A percentile compares a stretch with the other conserved stretches of the same genome.
Evolutionary conservation across 30 jellyfish, hydroid and myxozoan genomes (phyloP).

Genomic region (Cassiopea andromeda): DNA sequence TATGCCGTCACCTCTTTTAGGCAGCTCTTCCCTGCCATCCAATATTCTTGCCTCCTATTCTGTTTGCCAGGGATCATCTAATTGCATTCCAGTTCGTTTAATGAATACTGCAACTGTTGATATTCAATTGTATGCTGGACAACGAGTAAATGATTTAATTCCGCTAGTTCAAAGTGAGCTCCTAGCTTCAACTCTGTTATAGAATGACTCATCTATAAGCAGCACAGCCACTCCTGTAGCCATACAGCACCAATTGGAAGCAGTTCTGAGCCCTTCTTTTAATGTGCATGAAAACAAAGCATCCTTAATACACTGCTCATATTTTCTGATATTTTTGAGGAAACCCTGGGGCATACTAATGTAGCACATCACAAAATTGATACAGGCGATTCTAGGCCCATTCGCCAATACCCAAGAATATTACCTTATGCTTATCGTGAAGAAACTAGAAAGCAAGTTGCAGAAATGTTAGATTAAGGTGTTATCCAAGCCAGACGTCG

Average conservation of each 20-base stretch:
- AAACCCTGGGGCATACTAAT: slow-evolving; percentile 36
- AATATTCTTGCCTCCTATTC: slow-evolving; percentile 28
- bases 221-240: not conserved
- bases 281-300: not conserved
- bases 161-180: not conserved
- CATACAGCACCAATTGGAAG: not conserved
- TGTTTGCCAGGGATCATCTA: slow-evolving; percentile 29
- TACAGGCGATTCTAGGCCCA: slow-evolving; percentile 40
- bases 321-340: slow-evolving; percentile 40
- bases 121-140: slow-evolving; percentile 43
- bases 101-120: slow-evolving; percentile 48
- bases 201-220: not conserved
- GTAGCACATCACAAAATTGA: slow-evolving; percentile 23
- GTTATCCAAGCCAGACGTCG: slow-evolving; percentile 47
- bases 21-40: slow-evolving; percentile 17
- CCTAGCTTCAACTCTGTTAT: not conserved
- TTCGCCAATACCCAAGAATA: slow-evolving; percentile 51
- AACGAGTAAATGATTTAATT: not conserved
- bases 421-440: slow-evolving; percentile 44
- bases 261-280: slow-evolving; percentile 1
- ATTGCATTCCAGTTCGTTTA: slow-evolving; percentile 20
- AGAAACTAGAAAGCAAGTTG: slow-evolving; percentile 34
- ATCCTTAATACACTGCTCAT: slow-evolving; percentile 7
- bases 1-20: slow-evolving; percentile 21
- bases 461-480: slow-evolving; percentile 34